Base-by-base conservation (phyloP, 2,888 invertebrate genomes). In the Macrophya annulata region DNA sequence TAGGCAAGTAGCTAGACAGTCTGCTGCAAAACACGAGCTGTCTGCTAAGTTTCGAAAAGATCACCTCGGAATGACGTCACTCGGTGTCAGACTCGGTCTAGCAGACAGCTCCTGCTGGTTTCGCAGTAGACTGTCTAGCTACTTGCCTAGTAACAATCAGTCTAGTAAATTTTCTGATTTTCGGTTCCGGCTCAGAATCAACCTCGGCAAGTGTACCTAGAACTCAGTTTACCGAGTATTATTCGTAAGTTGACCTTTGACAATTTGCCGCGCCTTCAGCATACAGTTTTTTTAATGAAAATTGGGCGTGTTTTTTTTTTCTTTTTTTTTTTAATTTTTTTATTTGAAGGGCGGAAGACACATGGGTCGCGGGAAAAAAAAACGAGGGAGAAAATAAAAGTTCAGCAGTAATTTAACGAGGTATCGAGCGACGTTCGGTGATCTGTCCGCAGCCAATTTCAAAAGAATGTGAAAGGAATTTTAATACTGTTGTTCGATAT, bases 401-500 rank as follows among this genome's bases (percentile, higher is more conserved):
- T 81, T 17, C 25, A 12, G 37, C 25, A 12, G 40, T 43, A 81
- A 81, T 81, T 81, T 62, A 21, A 81, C 59, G 55, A 51, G 77
- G 25, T 77, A 77, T 77, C 77, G 17, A 77, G 31, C 51, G 59
- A 43, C 51, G 51, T 81, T 62, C 12, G n/a, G 79, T 81, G 59
- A 59, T 81, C 79, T 81, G 40, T 81, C 43, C 37, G 21, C n/a
- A 81, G 43, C 59, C 62, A 59, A 81, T 81, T 81, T 59, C 43
- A 5, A 37, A 81, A 59, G 59, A 81, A 81, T 59, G 79, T 43
- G 59, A 10, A 59, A 81, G 62, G 62, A 81, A 81, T 81, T 81
- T 62, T 62, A 59, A 59, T 81, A 81, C 51, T 59, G 59, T 59
- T 62, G 79, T 62, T 9, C 51, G 43, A 81, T 62, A 51, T 81